Base-by-base conservation (phyloP, 2,888 invertebrate genomes). In the Stenolophus ochropezus region DNA sequence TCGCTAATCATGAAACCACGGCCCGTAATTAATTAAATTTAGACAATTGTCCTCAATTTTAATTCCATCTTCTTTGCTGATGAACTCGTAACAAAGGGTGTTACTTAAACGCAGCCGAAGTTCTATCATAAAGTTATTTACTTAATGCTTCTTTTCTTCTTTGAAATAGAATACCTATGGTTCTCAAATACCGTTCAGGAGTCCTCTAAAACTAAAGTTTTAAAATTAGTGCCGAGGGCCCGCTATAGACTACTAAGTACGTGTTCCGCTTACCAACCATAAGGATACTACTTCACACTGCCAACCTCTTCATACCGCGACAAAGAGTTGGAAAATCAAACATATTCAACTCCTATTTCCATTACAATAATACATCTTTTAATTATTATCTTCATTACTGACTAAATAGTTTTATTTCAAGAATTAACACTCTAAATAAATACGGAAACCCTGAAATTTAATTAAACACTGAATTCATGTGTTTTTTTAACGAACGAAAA, bases 91-190 rank as follows among this genome's bases (percentile, higher is more conserved):
- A 73, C 73, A 71, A 42, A 71, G 71, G 56, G 18, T 61, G 61
- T 27, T n/a, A 33, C 33, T 69, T 47, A 73, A 73, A 73, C 16
- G 71, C 21, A 25, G 11, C 23, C 20, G 49, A 49, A 73, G 49
- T 49, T 73, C 73, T 23, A 73, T 73, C 73, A 73, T 73, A 73
- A 73, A 73, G 73, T 73, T 49, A 73, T 71, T 71, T 49, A 73
- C 73, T 49, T 73, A 73, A 73, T 73, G 73, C 73, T 73, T 73
- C 73, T 73, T 73, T 73, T 73, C 42, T 73, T 49, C 73, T 73
- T 73, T 73, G 73, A 49, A 73, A 73, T 73, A 73, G 73, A 73
- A 73, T 73, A 73, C 73, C 25, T 73, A 49, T 73, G 73, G 73
- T 14, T 73, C 73, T 73, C 73, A 73, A 73, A 73, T 73, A 73